Evolutionary conservation across 2,888 invertebrate genomes (phyloP).

Genomic region (Thera britannica): DNA sequence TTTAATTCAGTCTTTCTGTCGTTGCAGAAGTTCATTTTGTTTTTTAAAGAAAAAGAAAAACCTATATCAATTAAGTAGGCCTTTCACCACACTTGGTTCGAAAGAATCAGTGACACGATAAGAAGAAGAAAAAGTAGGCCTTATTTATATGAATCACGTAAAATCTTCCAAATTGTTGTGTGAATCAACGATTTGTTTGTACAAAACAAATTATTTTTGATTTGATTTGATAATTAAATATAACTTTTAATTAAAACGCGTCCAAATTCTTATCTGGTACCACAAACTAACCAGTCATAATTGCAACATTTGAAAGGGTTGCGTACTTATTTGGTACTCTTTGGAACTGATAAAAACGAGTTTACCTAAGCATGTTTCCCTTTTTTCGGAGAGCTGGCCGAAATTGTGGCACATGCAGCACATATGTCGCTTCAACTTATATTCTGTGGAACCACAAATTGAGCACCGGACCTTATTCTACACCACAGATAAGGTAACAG

Average conservation of each 20-base stretch:
- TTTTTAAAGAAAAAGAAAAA: not conserved
- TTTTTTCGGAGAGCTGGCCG: conserved; percentile 7
- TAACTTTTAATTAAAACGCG: no score
- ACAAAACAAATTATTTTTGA: no score
- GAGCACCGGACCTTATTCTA: conserved; percentile 48
- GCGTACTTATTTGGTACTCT: not conserved
- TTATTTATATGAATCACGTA: no score
- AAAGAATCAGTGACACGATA: no score
- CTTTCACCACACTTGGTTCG: no score
- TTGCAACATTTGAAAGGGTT: not conserved
- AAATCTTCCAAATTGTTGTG: no score
- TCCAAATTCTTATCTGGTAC: no score
- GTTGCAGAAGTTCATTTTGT: not conserved
- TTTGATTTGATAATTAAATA: no score
- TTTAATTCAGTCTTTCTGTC: not conserved
- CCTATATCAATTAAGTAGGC: no score
- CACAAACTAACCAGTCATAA: no score
- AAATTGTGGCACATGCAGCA: conserved; percentile 22
- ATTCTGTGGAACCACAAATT: conserved; percentile 45
- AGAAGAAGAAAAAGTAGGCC: no score
- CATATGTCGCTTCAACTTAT: conserved; percentile 28
- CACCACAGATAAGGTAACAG: conserved; percentile 13
- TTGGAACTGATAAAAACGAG: not conserved
- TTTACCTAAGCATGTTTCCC: not conserved
- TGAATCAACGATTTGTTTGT: no score